Evolutionary conservation across 2,113 vertebrate genomes (phyloP), one percentile per base, ranked within the genome.

Genomic region (Chloroceryle aenea): DNA sequence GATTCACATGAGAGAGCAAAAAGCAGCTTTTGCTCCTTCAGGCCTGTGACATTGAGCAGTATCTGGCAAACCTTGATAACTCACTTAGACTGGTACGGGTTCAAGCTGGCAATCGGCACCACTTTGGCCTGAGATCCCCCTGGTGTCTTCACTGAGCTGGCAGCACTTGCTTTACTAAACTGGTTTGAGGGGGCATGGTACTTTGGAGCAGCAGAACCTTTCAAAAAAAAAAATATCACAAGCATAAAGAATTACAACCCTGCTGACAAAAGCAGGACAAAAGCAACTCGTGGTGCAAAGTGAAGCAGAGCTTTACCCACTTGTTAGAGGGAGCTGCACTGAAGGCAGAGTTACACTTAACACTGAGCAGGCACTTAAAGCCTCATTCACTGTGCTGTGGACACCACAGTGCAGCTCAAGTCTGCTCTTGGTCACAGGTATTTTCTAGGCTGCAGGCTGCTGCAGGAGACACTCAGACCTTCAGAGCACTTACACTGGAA

Each of bases 51-150:
- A 52, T 1, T 20, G 30, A 92, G 34, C 10, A 58, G 23, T 14
- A 56, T 6, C 53, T 56, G 42, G 53, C 9, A 90, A 14, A 55
- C 8, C 64, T 56, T 0, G 8, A 6, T 14, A 61, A 98, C 99
- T 99, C 96, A 99, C 99, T 99, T 99, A 43, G 99, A 99, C 48
- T 99, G 99, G 97, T 99, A 99, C 0, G 99, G 99, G 94, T 99
- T 99, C 90, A 99, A 98, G 97, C 99, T 99, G 96, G 99, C 98
- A 29, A 99, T 99, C 3, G 99, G 99, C 11, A 99, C 99, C 30
- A 99, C 98, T 97, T 99, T 99, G 86, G 98, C 94, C 96, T 98
- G 98, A 18, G 98, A 90, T 6, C 98, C 99, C 43, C 98, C 99
- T 4, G 99, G 98, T 42, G 98, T 99, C 93, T 86, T 98, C 68